Conservation (phyloP, 2,888 invertebrate species). For the Rhorus exstirpatorius region DNA sequence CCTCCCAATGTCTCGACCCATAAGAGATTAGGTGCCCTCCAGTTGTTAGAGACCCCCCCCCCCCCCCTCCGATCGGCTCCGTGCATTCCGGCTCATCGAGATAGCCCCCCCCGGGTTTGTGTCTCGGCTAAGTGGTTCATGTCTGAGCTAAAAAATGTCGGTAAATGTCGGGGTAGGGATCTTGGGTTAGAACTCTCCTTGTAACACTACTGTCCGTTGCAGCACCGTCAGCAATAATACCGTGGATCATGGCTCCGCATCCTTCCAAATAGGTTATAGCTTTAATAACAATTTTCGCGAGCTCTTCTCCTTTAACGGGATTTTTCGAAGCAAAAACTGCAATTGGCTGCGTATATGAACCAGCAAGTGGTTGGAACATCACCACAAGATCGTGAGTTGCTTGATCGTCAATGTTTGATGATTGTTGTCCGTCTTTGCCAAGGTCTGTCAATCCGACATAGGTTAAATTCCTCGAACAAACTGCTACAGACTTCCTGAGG, state of each 20-base stretch:
- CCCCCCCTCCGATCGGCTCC: no score
- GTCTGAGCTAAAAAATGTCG: no score
- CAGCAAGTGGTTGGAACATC: slow-evolving; percentile 71
- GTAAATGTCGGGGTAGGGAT: no score
- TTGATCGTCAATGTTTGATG: slow-evolving; percentile 53
- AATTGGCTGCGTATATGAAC: slow-evolving; percentile 67
- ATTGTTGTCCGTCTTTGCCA: slow-evolving; percentile 64
- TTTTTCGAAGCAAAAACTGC: slow-evolving; percentile 69
- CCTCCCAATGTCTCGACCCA: no score
- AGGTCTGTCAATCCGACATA: slow-evolving; percentile 71
- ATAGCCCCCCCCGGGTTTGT: no score
- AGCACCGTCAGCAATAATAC: not conserved
- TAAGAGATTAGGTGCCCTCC: no score
- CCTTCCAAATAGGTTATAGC: slow-evolving; percentile 51
- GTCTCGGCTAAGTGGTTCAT: no score
- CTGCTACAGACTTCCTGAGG: slow-evolving; percentile 64
- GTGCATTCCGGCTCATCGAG: no score
- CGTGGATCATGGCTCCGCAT: slow-evolving; percentile 15
- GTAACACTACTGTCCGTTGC: no score
- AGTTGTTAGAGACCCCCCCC: no score
- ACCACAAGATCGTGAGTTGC: slow-evolving; percentile 65
- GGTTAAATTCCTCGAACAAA: slow-evolving; percentile 62
- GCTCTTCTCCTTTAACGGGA: slow-evolving; percentile 54
- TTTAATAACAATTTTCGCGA: slow-evolving; percentile 66
- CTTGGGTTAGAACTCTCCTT: no score